Conservation (phyloP, 2,113 vertebrate species). For the Rhea americana region DNA sequence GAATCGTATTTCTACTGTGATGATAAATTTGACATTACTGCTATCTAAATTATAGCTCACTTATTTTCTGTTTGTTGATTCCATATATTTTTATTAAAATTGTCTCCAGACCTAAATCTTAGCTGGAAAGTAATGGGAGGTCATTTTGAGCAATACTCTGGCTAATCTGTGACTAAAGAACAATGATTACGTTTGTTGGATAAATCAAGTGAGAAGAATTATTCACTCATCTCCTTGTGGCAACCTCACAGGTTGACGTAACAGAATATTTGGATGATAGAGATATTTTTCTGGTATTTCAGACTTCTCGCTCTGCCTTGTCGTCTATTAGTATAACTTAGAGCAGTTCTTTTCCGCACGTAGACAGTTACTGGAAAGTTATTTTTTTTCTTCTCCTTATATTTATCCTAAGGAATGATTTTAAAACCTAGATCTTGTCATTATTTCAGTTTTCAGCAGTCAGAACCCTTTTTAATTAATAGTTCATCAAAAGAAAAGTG, state of each 20-base stretch:
- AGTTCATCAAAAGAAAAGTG: too few species aligned
- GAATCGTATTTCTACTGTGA: not conserved
- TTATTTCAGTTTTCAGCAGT: not conserved
- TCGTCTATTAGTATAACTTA: not conserved
- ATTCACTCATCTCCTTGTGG: not conserved
- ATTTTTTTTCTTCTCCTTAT: not conserved
- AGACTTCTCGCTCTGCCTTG: not conserved
- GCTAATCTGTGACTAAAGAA: not conserved
- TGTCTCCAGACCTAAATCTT: not conserved
- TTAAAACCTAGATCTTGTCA: not conserved
- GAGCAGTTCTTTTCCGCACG: not conserved
- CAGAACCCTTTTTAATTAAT: not conserved
- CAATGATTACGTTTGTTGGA: not conserved
- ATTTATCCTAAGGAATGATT: not conserved
- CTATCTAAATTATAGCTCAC: not conserved
- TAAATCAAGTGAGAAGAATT: not conserved
- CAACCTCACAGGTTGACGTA: not conserved
- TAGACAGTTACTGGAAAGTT: not conserved
- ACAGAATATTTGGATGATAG: not conserved
- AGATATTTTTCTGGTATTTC: not conserved
- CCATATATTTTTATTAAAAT: not conserved
- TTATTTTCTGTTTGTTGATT: not conserved
- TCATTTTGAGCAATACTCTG: not conserved
- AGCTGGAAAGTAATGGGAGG: not conserved
- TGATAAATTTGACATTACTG: not conserved